phyloP scores from a whole-genome alignment of 2,797 vertebrate species.

The Dendrocincla tyrannina region DNA sequence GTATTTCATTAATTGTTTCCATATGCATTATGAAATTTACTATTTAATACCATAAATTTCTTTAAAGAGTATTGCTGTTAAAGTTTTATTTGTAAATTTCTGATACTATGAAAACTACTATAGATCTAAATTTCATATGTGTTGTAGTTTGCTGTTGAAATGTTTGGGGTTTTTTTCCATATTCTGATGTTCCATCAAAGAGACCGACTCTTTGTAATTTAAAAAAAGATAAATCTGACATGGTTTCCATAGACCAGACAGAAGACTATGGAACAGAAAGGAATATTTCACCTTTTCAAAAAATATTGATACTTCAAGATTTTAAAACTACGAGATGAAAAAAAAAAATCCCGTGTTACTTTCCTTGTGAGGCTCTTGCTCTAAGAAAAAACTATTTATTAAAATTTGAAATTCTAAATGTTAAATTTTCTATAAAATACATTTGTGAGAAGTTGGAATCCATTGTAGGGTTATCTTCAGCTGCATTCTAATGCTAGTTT shows the following conservation, averaged over 20 bases:
- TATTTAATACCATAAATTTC: not conserved
- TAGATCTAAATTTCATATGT: not conserved
- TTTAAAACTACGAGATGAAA: not conserved
- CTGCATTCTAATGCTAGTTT: slow-evolving; percentile 2
- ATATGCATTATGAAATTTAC: not conserved
- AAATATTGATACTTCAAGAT: not conserved
- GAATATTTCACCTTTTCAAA: not conserved
- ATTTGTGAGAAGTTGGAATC: not conserved
- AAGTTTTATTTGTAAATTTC: not conserved
- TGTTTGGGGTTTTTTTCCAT: not conserved
- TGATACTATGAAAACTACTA: not conserved
- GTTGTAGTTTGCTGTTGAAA: not conserved
- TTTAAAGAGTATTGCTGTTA: not conserved
- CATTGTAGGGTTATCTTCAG: not conserved
- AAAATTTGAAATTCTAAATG: not conserved
- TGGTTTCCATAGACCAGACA: not conserved
- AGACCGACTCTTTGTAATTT: not conserved
- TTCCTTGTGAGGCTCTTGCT: not conserved
- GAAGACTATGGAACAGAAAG: not conserved
- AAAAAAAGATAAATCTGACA: not conserved
- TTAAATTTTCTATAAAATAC: not conserved
- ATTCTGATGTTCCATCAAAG: not conserved
- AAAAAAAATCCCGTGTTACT: not conserved
- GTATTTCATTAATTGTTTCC: not conserved
- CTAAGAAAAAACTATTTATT: not conserved